Conservation (phyloP, 2,113 vertebrate genomes). For the Mesoclemmys tuberculata region DNA sequence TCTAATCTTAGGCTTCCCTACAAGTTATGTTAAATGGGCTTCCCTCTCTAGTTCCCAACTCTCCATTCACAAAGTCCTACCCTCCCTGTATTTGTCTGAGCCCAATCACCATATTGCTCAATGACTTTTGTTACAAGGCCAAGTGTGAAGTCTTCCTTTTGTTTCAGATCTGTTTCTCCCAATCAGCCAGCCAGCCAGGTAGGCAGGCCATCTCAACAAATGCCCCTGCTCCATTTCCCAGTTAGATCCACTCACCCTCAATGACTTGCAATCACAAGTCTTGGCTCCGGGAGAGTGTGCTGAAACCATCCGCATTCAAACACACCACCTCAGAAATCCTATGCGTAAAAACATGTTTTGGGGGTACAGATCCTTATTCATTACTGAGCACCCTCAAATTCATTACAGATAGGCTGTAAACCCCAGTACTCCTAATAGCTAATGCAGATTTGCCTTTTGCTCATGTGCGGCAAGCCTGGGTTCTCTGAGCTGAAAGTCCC, state of each 20-base stretch:
- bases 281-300: not conserved
- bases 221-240: not conserved
- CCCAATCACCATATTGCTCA: not conserved
- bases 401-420: not conserved
- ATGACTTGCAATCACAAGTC: too few relatives aligned
- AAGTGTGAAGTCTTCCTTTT: not conserved
- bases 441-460: not conserved
- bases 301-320: not conserved
- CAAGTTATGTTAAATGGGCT: not conserved
- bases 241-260: not conserved
- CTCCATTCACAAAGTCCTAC: not conserved
- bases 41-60: not conserved
- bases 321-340: not conserved
- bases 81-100: not conserved
- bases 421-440: not conserved
- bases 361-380: not conserved
- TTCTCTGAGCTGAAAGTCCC: too few relatives aligned
- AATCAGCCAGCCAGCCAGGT: not conserved
- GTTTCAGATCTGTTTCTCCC: not conserved
- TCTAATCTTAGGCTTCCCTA: not conserved
- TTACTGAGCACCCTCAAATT: not conserved
- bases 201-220: not conserved
- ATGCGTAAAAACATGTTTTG: not conserved
- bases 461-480: not conserved
- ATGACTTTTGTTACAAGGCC: not conserved